phyloP scores from a whole-genome alignment of 2,888 invertebrate genomes.

The Drosophila silvestris region DNA sequence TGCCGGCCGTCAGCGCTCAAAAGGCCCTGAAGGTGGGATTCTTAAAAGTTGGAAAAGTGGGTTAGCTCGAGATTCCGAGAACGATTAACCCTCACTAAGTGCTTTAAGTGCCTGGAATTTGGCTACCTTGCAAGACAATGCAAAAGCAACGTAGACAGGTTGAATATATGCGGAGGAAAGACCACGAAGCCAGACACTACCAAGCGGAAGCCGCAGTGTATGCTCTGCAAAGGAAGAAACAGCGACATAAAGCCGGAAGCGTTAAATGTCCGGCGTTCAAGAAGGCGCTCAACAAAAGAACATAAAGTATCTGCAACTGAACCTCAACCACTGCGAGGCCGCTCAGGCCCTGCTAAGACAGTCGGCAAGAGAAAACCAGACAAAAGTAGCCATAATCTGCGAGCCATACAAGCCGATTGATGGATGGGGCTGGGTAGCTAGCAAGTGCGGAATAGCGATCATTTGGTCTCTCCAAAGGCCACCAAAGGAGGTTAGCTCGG shows the following conservation, averaged over 20 bases:
- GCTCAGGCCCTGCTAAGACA: neutral
- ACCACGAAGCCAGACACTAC: neutral
- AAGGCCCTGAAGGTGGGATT: too few species aligned
- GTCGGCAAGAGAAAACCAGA: neutral
- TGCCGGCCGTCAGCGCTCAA: too few species aligned
- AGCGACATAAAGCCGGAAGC: neutral
- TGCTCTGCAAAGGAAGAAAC: neutral
- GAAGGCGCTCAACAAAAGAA: too few species aligned
- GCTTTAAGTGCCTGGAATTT: too few species aligned
- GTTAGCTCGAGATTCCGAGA: too few species aligned
- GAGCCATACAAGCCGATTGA: neutral
- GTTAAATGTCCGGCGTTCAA: neutral
- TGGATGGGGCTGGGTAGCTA: neutral
- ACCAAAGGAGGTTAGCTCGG: neutral
- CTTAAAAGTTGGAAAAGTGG: too few species aligned
- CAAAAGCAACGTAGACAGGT: neutral
- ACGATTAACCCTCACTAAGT: too few species aligned
- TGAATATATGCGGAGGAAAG: neutral
- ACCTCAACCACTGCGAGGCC: neutral
- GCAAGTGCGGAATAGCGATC: too few species aligned
- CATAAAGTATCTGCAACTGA: too few species aligned
- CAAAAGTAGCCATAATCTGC: too few species aligned
- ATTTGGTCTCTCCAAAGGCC: too few species aligned
- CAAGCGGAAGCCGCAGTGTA: too few species aligned
- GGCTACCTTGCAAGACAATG: neutral